phyloP scores from a whole-genome alignment of 2,888 invertebrate species.

The Onthophagus sagittarius region DNA sequence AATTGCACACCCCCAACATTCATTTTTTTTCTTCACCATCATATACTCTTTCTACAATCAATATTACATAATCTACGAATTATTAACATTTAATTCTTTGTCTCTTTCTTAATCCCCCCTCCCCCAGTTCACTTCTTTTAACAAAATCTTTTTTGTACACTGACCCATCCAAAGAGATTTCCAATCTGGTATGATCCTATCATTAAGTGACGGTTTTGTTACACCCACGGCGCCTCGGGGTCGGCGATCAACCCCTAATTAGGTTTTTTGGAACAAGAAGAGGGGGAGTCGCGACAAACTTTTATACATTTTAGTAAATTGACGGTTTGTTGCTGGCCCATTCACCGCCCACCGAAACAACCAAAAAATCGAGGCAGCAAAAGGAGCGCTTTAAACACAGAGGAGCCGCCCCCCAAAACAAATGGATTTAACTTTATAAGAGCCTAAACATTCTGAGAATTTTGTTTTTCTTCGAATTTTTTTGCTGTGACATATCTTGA shows the following conservation, averaged over 20 bases:
- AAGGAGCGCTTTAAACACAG: constrained; percentile 1
- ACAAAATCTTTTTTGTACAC: background rate
- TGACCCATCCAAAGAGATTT: background rate
- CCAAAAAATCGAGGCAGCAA: background rate
- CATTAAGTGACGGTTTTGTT: constrained; percentile 8
- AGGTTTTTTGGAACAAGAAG: constrained; percentile 21
- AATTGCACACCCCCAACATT: constrained; percentile 12
- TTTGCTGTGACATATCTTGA: background rate
- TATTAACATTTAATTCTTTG: background rate
- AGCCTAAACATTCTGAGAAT: background rate
- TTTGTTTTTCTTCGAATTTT: background rate
- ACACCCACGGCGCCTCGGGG: constrained; percentile 28
- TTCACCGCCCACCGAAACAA: constrained; percentile 15
- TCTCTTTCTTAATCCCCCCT: background rate
- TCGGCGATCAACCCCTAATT: constrained; percentile 30
- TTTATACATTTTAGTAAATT: constrained; percentile 42
- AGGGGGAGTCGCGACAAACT: constrained; percentile 33
- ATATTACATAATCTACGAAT: background rate
- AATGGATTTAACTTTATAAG: background rate
- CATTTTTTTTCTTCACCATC: background rate
- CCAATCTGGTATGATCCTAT: constrained; percentile 2
- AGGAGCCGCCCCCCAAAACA: constrained; percentile 1
- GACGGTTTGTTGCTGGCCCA: constrained; percentile 16
- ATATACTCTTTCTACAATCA: background rate
- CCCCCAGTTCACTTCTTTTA: background rate